Base-by-base conservation (phyloP, 2,113 vertebrate genomes). In the Gavia stellata region DNA sequence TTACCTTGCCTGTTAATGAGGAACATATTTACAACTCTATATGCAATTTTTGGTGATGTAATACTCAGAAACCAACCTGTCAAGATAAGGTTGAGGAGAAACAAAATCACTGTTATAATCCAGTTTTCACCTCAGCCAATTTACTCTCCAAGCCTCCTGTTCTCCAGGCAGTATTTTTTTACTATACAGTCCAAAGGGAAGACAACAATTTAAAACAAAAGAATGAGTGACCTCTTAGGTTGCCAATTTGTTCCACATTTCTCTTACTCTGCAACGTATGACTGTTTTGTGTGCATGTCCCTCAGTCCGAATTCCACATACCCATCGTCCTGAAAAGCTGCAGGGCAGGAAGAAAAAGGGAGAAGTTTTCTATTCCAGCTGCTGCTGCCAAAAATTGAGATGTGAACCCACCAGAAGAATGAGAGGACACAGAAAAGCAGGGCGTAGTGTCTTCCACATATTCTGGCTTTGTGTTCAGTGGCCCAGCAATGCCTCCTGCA, bases 71-170 rank as follows among this genome's bases (percentile, higher is more conserved):
- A 85, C 9, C 36, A 56, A 53, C 2, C 61, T 45, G n/a, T 91
- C 36, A 89, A 92, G 88, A 85, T 86, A 91, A 91, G 45, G 83
- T 26, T 58, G 24, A 89, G 73, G n/a, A 79, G 66, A 90, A 96
- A 88, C 25, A 87, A 92, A 86, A 94, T 36, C 70, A n/a, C 56
- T 56, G 19, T 72, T 91, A 73, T 52, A 96, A 89, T 81, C 38
- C 45, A 80, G 53, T 79, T 87, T 85, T 85, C 53, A 70, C 68
- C 73, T 95, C 7, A 1, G 29, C 11, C 81, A 85, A 55, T 66
- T 62, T 70, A 73, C 20, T 20, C 66, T 85, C 58, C 36, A 66
- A 94, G 55, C 40, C 52, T 87, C 49, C 42, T 77, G 40, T 47
- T 93, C 40, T 71, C 47, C 34, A 71, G n/a, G 40, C 81, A 91